A percentile compares a stretch with the other conserved stretches of the same genome.
These are phyloP conservation scores for Macrotis lagotis DNA, from an alignment of 2,113 vertebrate genomes.

Conservation along the genomic window DNA sequence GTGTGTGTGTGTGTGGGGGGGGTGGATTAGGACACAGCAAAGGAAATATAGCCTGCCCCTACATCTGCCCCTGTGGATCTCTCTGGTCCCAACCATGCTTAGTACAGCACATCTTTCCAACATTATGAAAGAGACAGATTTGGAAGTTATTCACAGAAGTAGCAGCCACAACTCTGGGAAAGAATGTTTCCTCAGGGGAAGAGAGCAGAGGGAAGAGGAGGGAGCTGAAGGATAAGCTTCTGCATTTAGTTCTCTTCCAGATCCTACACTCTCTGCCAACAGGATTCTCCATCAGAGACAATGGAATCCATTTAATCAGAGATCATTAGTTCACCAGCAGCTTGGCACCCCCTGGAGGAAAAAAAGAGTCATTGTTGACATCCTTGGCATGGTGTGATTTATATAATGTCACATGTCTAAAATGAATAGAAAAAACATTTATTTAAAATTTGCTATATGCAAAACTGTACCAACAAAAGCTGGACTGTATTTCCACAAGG, in stretches of 20 bases:
- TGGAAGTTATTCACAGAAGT: not conserved
- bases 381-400: not conserved
- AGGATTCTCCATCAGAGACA: not conserved
- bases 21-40: not conserved
- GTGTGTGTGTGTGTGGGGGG: too few relatives aligned
- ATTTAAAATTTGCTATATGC: not conserved
- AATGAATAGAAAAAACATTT: not conserved
- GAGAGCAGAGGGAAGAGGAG: not conserved
- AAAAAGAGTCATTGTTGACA: not conserved
- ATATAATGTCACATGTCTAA: not conserved
- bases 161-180: not conserved
- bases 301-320: not conserved
- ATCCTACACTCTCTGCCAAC: not conserved
- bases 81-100: not conserved
- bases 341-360: not conserved
- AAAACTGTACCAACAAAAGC: not conserved
- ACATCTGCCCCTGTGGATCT: not conserved
- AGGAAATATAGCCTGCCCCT: not conserved
- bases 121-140: not conserved
- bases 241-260: not conserved
- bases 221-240: not conserved
- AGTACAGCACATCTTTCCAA: not conserved
- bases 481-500: not conserved
- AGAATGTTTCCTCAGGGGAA: not conserved
- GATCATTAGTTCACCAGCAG: not conserved